Evolutionary conservation across 2,113 vertebrate genomes (phyloP).

Genomic region (Phocoena sinus): DNA sequence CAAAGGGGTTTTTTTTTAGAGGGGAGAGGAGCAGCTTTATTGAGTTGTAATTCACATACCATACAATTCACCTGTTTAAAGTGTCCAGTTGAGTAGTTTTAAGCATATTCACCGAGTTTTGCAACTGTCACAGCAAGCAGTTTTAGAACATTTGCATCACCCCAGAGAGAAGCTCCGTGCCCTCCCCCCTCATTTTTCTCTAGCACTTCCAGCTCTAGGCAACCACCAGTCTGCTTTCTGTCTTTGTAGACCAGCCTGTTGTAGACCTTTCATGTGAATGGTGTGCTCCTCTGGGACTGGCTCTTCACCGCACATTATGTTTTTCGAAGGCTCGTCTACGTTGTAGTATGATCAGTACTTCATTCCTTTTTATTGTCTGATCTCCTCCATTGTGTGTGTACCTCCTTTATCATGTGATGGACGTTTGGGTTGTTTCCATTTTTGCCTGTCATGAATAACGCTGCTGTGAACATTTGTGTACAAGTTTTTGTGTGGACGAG

Average conservation of each 20-base stretch:
- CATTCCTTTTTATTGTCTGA: not conserved
- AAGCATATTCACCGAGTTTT: not conserved
- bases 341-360: not conserved
- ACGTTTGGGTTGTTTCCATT: not conserved
- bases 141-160: not conserved
- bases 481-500: not conserved
- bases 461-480: not conserved
- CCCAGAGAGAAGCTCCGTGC: not conserved
- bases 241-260: not conserved
- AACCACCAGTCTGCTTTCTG: not conserved
- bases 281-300: not conserved
- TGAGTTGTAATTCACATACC: not conserved
- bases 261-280: not conserved
- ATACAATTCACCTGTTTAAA: not conserved
- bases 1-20: not conserved
- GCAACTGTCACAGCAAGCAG: not conserved
- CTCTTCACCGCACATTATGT: not conserved
- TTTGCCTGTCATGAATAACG: not conserved
- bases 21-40: not conserved
- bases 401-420: not conserved
- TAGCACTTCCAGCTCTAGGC: not conserved
- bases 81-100: not conserved
- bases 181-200: not conserved
- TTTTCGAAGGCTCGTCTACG: not conserved
- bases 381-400: not conserved